Conservation (phyloP, 1,140 invertebrate species). For the Episyrphus balteatus region DNA sequence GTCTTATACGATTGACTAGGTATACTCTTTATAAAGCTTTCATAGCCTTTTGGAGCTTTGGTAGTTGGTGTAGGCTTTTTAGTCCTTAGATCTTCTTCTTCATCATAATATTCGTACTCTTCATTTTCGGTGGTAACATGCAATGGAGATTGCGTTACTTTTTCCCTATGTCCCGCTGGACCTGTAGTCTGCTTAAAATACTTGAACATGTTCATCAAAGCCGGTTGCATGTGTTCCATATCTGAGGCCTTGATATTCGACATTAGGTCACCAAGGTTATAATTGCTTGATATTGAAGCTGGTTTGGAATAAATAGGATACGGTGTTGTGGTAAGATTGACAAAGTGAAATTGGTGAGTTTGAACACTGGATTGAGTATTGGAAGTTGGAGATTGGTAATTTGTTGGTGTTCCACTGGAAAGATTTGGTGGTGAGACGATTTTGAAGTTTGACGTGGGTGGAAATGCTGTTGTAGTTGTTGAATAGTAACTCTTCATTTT, state of each 20-base stretch:
- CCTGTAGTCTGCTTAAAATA: conserved; percentile 25
- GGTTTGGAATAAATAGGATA: conserved; percentile 5
- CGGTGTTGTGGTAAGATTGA: too few relatives aligned
- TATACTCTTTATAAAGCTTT: conserved; percentile 24
- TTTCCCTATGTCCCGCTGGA: conserved; percentile 4
- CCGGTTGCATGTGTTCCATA: conserved; percentile 22
- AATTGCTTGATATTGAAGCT: conserved; percentile 17
- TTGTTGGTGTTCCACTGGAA: neutral
- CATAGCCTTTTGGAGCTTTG: conserved; percentile 21
- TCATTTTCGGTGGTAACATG: too few relatives aligned
- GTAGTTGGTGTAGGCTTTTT: neutral
- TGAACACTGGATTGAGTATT: neutral
- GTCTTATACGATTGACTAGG: conserved; percentile 15
- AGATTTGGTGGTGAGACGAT: conserved; percentile 24
- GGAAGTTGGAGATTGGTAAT: neutral
- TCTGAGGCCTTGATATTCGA: conserved; percentile 24
- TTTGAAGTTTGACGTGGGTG: conserved; percentile 20
- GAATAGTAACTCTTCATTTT: conserved; percentile 28
- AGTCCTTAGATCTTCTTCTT: neutral
- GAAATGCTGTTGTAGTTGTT: conserved; percentile 4
- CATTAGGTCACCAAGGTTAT: conserved; percentile 30
- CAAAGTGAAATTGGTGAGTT: too few relatives aligned
- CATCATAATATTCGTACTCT: too few relatives aligned
- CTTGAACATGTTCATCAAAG: conserved; percentile 25
- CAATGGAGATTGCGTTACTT: neutral